Evolutionary conservation across 2,888 invertebrate genomes (phyloP), one percentile per base, ranked within the genome.

Genomic region (Orthosia gracilis): DNA sequence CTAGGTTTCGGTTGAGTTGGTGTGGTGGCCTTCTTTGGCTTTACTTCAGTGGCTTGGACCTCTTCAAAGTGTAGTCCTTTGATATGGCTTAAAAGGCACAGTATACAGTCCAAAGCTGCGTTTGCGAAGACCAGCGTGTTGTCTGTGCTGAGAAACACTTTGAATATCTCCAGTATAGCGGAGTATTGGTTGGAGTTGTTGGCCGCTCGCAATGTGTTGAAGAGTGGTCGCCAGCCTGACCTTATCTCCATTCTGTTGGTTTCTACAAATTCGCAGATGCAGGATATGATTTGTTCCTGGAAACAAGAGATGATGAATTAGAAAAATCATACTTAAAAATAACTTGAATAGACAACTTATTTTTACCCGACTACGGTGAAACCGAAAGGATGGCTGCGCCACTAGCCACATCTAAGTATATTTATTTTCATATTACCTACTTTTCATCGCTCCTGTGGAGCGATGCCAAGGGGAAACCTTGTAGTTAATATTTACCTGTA

Each of bases 171-270:
- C 69, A 98, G 95, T 75, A 98, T 97, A 0, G 98, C 97, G 0
- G 97, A 97, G 31, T 98, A 97, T 88, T 97, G 97, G 85, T 98
- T 98, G 63, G 97, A 97, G 88, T 98, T 98, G 61, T 97, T 97
- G 0, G 99, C 99, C 61, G 99, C 99, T 26, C 99, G 97, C 59
- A 99, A 94, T 0, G 99, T 99, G 17, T 99, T 99, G 91, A 99
- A 99, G 2, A 99, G 95, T 0, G 99, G 99, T 69, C 99, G 97
- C 99, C 99, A 99, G 0, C 99, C 99, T 0, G 99, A 99, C 84
- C 98, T 97, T 58, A 99, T 99, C 96, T 99, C 99, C 77, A 98
- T 98, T 87, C 99, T 97, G 92, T 99, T 99, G 0, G 98, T 98
- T 94, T 99, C 99, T 0, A 99, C 99, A 88, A 99, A 98, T 94